Evolutionary conservation across 2,113 vertebrate species (phyloP).

Genomic region (Sclerurus mexicanus): DNA sequence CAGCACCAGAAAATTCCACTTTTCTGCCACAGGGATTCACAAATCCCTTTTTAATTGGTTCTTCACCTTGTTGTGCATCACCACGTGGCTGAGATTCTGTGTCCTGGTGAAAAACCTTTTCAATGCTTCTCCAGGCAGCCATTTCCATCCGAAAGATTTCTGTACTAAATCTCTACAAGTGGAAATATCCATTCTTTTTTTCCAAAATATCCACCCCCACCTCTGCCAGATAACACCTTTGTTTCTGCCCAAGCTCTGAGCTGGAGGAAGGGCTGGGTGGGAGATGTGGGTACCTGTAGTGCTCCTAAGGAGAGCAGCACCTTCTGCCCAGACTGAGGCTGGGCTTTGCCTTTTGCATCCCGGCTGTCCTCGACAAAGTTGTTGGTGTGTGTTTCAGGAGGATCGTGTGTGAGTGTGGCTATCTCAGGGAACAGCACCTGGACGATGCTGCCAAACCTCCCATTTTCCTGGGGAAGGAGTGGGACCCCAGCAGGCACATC

Average conservation of each 20-base stretch:
- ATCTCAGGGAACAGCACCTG: slow-evolving; percentile 77
- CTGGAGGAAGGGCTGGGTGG: background rate
- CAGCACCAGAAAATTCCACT: background rate
- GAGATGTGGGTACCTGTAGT: rapidly evolving
- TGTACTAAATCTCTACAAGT: background rate
- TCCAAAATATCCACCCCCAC: background rate
- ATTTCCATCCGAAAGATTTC: background rate
- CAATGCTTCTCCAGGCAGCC: background rate
- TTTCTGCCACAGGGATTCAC: background rate
- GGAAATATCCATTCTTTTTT: background rate
- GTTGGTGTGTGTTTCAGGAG: slow-evolving; percentile 60
- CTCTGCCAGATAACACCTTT: background rate
- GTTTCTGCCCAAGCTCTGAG: background rate
- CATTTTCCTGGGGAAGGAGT: slow-evolving; percentile 71
- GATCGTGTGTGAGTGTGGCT: slow-evolving; percentile 84
- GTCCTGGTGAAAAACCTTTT: background rate
- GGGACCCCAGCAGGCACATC: slow-evolving; percentile 81
- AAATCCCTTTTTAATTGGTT: background rate
- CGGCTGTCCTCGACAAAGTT: rapidly evolving
- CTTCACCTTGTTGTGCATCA: background rate
- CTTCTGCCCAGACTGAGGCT: background rate
- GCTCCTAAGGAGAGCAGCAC: background rate
- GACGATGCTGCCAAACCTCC: slow-evolving; percentile 77
- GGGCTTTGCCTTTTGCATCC: background rate
- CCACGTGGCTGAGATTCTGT: background rate